A percentile compares a stretch with the other conserved stretches of the same genome.
Evolutionary conservation across 2,113 vertebrate species (phyloP).

Genomic region (Ptychochromis oligacanthus): DNA sequence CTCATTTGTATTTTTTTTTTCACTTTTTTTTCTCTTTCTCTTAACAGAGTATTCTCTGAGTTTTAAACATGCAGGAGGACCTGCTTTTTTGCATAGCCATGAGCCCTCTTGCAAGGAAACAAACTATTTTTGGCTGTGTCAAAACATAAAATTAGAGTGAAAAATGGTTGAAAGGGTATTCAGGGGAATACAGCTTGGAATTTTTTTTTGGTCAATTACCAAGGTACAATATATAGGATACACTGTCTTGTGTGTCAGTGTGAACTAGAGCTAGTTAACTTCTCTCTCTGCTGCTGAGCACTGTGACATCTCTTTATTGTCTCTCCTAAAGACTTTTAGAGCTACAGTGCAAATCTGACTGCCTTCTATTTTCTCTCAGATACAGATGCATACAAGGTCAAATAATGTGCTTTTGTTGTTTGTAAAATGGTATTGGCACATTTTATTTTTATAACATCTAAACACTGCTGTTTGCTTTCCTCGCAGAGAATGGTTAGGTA

Average conservation of each 20-base stretch:
- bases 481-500: neutral
- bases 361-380: neutral
- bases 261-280: neutral
- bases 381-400: neutral
- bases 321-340: neutral
- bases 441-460: neutral
- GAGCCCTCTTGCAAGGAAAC: neutral
- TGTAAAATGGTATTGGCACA: neutral
- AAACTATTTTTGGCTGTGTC: neutral
- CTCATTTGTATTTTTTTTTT: slow-evolving; percentile 29
- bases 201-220: neutral
- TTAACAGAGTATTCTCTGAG: neutral
- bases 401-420: neutral
- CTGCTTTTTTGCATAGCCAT: neutral
- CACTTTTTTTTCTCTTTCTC: neutral
- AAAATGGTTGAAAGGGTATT: neutral
- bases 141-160: neutral
- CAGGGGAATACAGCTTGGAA: neutral
- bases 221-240: neutral
- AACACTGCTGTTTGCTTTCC: slow-evolving; percentile 12
- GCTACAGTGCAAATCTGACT: neutral
- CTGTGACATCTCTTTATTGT: neutral
- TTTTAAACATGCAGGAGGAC: neutral
- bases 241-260: neutral
- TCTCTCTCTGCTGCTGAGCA: neutral